Conservation (phyloP, 1,140 invertebrate species). For the Macrosteles quadrilineatus region DNA sequence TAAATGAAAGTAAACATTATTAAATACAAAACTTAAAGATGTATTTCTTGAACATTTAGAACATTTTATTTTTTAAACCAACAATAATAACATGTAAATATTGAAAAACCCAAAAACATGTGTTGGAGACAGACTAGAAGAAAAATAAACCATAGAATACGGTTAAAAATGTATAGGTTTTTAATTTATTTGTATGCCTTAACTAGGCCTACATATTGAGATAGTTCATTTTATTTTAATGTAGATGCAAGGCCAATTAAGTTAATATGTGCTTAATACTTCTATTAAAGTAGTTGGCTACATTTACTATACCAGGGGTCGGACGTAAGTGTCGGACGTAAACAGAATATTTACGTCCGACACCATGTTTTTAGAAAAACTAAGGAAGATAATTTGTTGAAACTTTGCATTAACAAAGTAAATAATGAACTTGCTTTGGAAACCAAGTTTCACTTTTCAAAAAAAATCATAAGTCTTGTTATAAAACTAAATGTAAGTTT, state of each 20-base stretch:
- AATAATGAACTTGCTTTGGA: not conserved
- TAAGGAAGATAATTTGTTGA: not conserved
- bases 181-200: not conserved
- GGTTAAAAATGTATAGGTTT: no score
- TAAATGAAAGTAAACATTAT: no score
- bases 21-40: no score
- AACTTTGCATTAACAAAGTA: not conserved
- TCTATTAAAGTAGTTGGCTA: not conserved
- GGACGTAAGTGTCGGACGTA: not conserved
- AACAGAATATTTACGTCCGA: not conserved
- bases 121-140: no score
- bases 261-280: not conserved
- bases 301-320: not conserved
- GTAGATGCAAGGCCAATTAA: not conserved
- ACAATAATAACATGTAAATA: no score
- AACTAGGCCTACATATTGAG: not conserved
- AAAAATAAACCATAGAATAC: no score
- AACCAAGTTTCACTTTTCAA: constrained; percentile 1
- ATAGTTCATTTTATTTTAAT: not conserved
- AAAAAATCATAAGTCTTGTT: not conserved
- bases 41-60: no score
- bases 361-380: constrained; percentile 6
- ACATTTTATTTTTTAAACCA: no score
- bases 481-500: constrained; percentile 7
- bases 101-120: no score